phyloP scores from a whole-genome alignment of 2,888 invertebrate genomes.

The Lasioglossum leucozonium region DNA sequence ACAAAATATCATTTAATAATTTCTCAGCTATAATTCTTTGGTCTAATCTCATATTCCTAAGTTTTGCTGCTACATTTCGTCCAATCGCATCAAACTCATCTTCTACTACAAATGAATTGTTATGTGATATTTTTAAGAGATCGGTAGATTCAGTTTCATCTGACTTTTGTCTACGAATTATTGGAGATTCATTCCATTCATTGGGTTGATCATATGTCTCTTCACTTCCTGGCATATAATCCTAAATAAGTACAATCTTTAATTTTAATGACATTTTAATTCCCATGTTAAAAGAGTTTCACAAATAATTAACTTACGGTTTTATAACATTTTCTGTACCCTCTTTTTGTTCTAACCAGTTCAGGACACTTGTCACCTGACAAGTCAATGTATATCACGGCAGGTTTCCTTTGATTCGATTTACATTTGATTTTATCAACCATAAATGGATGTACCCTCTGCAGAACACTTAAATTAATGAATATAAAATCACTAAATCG shows the following conservation, averaged over 20 bases:
- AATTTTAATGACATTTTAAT: not conserved
- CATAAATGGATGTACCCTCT: slow-evolving; percentile 82
- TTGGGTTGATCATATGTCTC: slow-evolving; percentile 74
- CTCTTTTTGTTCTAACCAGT: slow-evolving; percentile 77
- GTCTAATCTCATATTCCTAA: slow-evolving; percentile 83
- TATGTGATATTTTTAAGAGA: slow-evolving; percentile 75
- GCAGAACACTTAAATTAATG: slow-evolving; percentile 58
- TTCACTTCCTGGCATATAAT: slow-evolving; percentile 74
- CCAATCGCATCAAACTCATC: slow-evolving; percentile 84
- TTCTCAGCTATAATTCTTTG: slow-evolving; percentile 85
- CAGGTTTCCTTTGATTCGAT: slow-evolving; percentile 83
- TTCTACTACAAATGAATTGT: slow-evolving; percentile 78
- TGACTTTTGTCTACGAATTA: slow-evolving; percentile 72
- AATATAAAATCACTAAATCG: slow-evolving; percentile 23
- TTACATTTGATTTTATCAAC: slow-evolving; percentile 83
- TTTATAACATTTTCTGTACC: slow-evolving; percentile 80
- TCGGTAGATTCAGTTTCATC: slow-evolving; percentile 78
- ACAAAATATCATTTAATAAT: slow-evolving; percentile 84
- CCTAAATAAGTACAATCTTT: slow-evolving; percentile 69
- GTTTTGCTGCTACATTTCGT: slow-evolving; percentile 83
- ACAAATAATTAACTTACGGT: slow-evolving; percentile 59
- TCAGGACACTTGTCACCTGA: slow-evolving; percentile 79
- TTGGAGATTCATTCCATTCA: slow-evolving; percentile 76
- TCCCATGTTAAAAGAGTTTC: not conserved
- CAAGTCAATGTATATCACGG: slow-evolving; percentile 81